Evolutionary conservation across 2,888 invertebrate species (phyloP).

Genomic region (Resseliella maxima): DNA sequence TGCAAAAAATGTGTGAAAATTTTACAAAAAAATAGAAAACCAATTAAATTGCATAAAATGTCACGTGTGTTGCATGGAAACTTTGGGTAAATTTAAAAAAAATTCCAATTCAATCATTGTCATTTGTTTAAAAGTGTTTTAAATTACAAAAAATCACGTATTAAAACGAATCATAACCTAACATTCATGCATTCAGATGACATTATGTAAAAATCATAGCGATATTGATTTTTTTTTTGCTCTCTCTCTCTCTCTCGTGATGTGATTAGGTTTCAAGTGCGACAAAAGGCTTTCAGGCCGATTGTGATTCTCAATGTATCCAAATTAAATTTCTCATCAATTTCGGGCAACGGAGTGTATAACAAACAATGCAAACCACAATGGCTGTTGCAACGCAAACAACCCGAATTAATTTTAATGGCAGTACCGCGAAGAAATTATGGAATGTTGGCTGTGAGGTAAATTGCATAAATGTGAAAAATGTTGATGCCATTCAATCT

Average conservation of each 20-base stretch:
- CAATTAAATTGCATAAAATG: background rate
- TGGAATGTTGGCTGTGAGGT: conserved; percentile 73
- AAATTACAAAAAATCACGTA: background rate
- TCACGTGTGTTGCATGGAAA: conserved; percentile 27
- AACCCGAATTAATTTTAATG: background rate
- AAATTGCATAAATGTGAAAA: background rate
- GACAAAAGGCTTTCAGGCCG: conserved; percentile 1
- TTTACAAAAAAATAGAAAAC: background rate
- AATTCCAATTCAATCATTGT: background rate
- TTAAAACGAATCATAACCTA: conserved; percentile 1
- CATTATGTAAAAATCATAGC: background rate
- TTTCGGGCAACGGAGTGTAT: conserved; percentile 58
- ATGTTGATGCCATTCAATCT: too few species aligned
- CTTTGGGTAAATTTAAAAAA: background rate
- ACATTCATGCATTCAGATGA: conserved; percentile 2
- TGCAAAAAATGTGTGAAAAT: background rate
- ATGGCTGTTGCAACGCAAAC: conserved; percentile 56
- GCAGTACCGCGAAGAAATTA: conserved; percentile 70
- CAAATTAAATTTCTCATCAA: conserved; percentile 59
- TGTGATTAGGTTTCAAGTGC: background rate
- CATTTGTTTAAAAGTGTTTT: background rate
- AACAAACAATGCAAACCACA: conserved; percentile 51
- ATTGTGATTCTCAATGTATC: conserved; percentile 58
- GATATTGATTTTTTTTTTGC: conserved; percentile 52
- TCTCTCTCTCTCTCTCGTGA: background rate